phyloP scores from a whole-genome alignment of 2,888 invertebrate species.

The Trissolcus japonicus region DNA sequence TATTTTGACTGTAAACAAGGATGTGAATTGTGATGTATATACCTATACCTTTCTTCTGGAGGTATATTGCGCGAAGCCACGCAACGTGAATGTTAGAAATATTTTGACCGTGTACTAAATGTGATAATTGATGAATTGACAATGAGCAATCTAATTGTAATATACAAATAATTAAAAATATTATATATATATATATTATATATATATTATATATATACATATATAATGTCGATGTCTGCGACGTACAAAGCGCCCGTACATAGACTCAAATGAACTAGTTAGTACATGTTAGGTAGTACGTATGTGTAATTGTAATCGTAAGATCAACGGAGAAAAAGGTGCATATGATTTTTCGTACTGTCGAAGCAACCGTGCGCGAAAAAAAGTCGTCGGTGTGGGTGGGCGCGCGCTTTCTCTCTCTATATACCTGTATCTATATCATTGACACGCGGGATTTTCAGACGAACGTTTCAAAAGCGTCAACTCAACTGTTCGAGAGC shows the following conservation, averaged over 20 bases:
- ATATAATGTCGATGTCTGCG: conserved; percentile 70
- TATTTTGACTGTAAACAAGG: no score
- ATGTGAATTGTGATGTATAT: no score
- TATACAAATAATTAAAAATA: conserved; percentile 67
- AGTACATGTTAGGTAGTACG: conserved; percentile 58
- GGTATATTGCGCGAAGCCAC: conserved; percentile 60
- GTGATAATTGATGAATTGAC: conserved; percentile 76
- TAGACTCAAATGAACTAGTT: conserved; percentile 58
- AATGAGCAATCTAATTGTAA: conserved; percentile 76
- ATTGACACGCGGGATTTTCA: conserved; percentile 22
- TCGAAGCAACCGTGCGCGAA: conserved; percentile 15
- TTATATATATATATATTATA: conserved; percentile 59
- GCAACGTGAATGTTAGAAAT: conserved; percentile 77
- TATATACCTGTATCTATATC: conserved; percentile 13
- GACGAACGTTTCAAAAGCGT: conserved; percentile 24
- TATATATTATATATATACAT: conserved; percentile 63
- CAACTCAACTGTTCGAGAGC: conserved; percentile 16
- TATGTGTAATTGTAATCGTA: conserved; percentile 46
- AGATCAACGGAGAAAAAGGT: conserved; percentile 24
- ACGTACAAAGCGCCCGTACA: conserved; percentile 69
- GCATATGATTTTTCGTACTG: conserved; percentile 34
- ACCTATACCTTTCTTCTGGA: no score
- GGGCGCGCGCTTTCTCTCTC: conserved; percentile 12
- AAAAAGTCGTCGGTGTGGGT: conserved; percentile 11
- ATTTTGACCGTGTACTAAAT: conserved; percentile 77